Percentiles rank a stretch among this genome's conserved stretches.
Conservation (phyloP, 2,888 invertebrate genomes). For the Oxystoma pomonae region DNA sequence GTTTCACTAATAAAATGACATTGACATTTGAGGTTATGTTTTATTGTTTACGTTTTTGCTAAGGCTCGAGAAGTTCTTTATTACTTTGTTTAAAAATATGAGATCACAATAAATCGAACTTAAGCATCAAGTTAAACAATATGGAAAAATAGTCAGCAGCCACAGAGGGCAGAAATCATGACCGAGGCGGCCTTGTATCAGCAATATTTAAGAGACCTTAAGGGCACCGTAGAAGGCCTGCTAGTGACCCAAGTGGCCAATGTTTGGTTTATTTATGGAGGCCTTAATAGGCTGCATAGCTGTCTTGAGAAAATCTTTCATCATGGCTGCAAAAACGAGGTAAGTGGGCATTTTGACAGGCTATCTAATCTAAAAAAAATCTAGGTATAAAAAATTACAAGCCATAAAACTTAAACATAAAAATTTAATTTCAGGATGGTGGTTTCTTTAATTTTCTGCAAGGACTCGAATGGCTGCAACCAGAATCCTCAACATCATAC, state of each 20-base stretch:
- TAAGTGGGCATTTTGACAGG: background rate
- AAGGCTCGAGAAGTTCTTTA: no score
- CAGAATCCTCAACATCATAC: conserved; percentile 52
- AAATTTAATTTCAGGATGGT: conserved; percentile 51
- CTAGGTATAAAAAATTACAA: no score
- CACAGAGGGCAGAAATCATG: no score
- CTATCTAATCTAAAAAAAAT: no score
- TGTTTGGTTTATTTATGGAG: conserved; percentile 59
- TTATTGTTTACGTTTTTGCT: no score
- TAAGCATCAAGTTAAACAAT: no score
- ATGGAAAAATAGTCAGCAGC: no score
- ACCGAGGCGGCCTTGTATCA: conserved; percentile 39
- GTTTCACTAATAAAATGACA: no score
- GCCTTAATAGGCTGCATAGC: conserved; percentile 53
- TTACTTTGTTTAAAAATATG: no score
- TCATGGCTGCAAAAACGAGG: conserved; percentile 48
- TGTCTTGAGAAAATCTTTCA: conserved; percentile 55
- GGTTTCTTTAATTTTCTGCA: conserved; percentile 56
- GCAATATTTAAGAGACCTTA: conserved; percentile 51
- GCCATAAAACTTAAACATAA: background rate
- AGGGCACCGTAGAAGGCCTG: conserved; percentile 56
- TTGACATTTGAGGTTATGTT: no score
- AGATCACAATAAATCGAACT: no score
- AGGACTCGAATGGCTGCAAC: conserved; percentile 58
- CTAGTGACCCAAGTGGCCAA: conserved; percentile 54